Evolutionary conservation across 2,888 invertebrate species (phyloP).

Genomic region (Drosophila eohydei): DNA sequence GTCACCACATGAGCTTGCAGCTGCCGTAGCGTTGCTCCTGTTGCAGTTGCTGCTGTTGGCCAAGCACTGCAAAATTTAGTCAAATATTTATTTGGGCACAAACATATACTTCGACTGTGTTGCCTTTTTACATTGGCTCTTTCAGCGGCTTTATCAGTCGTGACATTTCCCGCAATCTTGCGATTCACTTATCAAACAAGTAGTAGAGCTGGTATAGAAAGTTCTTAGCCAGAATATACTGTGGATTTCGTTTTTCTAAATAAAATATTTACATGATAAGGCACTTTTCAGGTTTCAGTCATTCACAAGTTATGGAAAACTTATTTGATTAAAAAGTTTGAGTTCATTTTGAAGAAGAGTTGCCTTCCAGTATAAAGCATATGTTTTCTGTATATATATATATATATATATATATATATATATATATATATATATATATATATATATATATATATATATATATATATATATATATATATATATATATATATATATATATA

Average conservation of each 20-base stretch:
- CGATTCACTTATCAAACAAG: conserved; percentile 26
- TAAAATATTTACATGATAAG: no score
- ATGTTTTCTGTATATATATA: no score
- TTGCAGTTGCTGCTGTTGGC: conserved; percentile 20
- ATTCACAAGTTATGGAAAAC: no score
- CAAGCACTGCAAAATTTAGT: conserved; percentile 13
- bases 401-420: no score
- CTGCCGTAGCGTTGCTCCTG: conserved; percentile 45
- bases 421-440: no score
- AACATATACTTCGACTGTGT: conserved; percentile 36
- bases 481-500: no score
- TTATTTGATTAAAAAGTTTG: not conserved
- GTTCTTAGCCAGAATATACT: conserved; percentile 6
- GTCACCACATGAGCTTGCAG: conserved; percentile 26
- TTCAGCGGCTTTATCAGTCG: conserved; percentile 30
- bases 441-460: no score
- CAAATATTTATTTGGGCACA: conserved; percentile 67
- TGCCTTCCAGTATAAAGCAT: no score
- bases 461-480: no score
- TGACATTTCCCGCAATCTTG: conserved; percentile 44
- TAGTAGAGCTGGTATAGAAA: not conserved
- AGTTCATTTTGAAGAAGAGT: no score
- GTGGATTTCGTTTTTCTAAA: not conserved
- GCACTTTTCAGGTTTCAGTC: no score
- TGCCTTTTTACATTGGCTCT: conserved; percentile 12